Conservation (phyloP, 92 coral and sea anemone genomes). For the Porites rus region DNA sequence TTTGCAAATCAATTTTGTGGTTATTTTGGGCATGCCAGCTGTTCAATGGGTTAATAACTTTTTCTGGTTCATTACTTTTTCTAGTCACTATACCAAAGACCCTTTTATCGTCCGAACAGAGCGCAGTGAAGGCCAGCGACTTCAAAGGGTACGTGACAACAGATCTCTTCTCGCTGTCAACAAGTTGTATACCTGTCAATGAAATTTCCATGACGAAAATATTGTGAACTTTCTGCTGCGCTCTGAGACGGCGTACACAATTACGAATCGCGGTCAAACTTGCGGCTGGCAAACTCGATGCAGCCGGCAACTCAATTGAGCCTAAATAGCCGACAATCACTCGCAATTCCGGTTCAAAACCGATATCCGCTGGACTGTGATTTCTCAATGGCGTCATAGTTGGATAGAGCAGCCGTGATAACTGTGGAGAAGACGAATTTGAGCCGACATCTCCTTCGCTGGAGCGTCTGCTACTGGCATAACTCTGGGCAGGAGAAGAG, state of each 20-base stretch:
- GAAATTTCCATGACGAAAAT: conserved; percentile 84
- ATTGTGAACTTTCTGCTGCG: conserved; percentile 79
- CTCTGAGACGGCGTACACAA: conserved; percentile 92
- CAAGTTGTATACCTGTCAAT: conserved; percentile 71
- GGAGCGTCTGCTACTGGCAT: conserved; percentile 54
- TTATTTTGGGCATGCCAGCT: conserved; percentile 67
- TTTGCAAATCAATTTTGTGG: conserved; percentile 55
- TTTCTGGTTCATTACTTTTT: conserved; percentile 61
- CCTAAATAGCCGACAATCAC: conserved; percentile 95
- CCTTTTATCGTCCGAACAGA: conserved; percentile 93
- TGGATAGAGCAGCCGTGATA: conserved; percentile 65
- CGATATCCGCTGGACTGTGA: conserved; percentile 23
- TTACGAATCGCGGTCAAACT: conserved; percentile 85
- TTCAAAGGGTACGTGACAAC: conserved; percentile 87
- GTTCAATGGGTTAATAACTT: conserved; percentile 38
- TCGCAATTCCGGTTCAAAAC: conserved; percentile 62
- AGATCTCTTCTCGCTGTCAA: conserved; percentile 69
- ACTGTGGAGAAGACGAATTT: conserved; percentile 41
- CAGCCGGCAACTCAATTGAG: conserved; percentile 88
- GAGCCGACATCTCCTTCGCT: conserved; percentile 69
- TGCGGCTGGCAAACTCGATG: conserved; percentile 77
- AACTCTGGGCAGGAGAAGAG: conserved; percentile 63
- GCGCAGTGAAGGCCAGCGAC: conserved; percentile 89
- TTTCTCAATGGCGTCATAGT: conserved; percentile 56
- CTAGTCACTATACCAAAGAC: conserved; percentile 94